A percentile compares a stretch with the other conserved stretches of the same genome.
phyloP scores from a whole-genome alignment of 2,797 vertebrate genomes.

The Chelon labrosus region DNA sequence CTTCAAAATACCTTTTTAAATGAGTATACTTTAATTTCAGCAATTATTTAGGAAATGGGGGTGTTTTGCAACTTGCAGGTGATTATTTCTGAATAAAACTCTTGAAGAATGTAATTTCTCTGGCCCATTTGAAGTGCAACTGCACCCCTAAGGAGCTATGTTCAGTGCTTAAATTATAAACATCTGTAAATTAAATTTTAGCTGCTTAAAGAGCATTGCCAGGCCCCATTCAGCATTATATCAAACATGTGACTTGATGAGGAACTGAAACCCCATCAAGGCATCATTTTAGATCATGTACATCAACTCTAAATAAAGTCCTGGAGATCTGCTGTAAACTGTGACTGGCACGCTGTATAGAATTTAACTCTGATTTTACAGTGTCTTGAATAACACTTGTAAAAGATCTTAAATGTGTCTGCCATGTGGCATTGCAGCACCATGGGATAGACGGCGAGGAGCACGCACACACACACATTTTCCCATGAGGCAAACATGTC shows the following conservation, averaged over 20 bases:
- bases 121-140: slow-evolving; percentile 28
- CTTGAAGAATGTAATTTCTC: not conserved
- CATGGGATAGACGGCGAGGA: slow-evolving; percentile 50
- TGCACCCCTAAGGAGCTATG: not conserved
- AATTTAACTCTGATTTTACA: slow-evolving; percentile 63
- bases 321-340: slow-evolving; percentile 24
- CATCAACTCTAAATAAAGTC: slow-evolving; percentile 28
- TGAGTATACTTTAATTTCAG: slow-evolving; percentile 9
- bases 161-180: not conserved
- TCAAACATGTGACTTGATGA: slow-evolving; percentile 31
- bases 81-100: slow-evolving; percentile 25
- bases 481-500: slow-evolving; percentile 68
- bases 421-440: slow-evolving; percentile 67
- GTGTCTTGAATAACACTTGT: slow-evolving; percentile 69
- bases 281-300: slow-evolving; percentile 12
- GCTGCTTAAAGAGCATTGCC: not conserved
- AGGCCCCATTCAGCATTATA: slow-evolving; percentile 19
- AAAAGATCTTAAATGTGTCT: slow-evolving; percentile 76
- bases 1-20: slow-evolving; percentile 5
- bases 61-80: not conserved
- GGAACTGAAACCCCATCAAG: slow-evolving; percentile 12
- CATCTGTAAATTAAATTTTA: slow-evolving; percentile 23
- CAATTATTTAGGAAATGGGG: slow-evolving; percentile 20
- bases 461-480: slow-evolving; percentile 49
- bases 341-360: slow-evolving; percentile 46